phyloP scores from a whole-genome alignment of 2,888 invertebrate species.

The Rhingia campestris region DNA sequence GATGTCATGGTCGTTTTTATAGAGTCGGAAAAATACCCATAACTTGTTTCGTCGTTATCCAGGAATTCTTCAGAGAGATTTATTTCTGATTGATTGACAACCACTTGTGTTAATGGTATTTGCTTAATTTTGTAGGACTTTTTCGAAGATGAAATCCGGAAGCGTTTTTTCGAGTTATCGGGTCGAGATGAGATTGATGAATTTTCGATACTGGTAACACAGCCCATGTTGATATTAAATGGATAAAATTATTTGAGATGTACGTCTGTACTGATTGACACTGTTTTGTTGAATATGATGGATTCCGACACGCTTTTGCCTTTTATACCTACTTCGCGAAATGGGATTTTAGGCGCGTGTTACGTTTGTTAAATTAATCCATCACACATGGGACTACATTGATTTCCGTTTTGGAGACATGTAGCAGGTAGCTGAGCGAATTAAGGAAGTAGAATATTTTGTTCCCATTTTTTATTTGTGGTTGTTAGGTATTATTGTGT shows the following conservation, averaged over 20 bases:
- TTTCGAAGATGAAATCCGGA: slow-evolving; percentile 33
- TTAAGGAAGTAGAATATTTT: too few relatives aligned
- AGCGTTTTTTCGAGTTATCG: not conserved
- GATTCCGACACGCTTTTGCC: not conserved
- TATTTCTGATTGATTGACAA: not conserved
- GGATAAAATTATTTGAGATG: not conserved
- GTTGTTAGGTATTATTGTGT: too few relatives aligned
- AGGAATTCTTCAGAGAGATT: slow-evolving; percentile 77
- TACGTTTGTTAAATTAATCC: slow-evolving; percentile 9
- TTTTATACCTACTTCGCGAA: slow-evolving; percentile 39
- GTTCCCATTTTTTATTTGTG: too few relatives aligned
- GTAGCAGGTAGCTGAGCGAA: too few relatives aligned
- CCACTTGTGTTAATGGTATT: not conserved
- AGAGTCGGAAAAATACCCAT: slow-evolving; percentile 75
- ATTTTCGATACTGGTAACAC: slow-evolving; percentile 39
- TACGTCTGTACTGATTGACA: slow-evolving; percentile 43
- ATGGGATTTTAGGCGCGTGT: not conserved
- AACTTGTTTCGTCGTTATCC: slow-evolving; percentile 68
- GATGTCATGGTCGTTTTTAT: slow-evolving; percentile 56
- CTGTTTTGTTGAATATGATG: slow-evolving; percentile 36
- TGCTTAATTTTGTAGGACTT: slow-evolving; percentile 24
- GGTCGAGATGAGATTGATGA: not conserved
- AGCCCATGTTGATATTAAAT: slow-evolving; percentile 50
- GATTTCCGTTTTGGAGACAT: too few relatives aligned
- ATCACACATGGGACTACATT: too few relatives aligned